Conservation (phyloP, 2,888 invertebrate genomes). For the Hirtodrosophila histrioides region DNA sequence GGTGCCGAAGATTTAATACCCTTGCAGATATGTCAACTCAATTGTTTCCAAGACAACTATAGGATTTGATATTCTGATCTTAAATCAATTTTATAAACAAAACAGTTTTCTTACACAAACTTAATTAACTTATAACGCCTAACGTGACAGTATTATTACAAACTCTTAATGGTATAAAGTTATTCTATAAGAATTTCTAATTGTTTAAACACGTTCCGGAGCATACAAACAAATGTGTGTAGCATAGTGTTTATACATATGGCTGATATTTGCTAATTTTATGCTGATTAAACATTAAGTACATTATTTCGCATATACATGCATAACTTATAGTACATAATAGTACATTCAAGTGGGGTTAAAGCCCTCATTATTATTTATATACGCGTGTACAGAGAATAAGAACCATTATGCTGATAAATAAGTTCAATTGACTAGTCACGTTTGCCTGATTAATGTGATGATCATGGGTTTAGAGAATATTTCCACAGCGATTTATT, state of each 20-base stretch:
- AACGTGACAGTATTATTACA: too few species aligned
- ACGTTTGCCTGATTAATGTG: constrained; percentile 20
- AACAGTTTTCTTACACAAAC: too few species aligned
- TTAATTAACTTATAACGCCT: too few species aligned
- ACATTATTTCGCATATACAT: too few species aligned
- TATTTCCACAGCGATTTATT: constrained; percentile 8
- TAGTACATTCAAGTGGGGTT: constrained; percentile 9
- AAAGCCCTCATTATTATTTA: constrained; percentile 9
- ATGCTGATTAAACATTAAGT: constrained; percentile 13
- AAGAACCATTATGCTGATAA: constrained; percentile 34
- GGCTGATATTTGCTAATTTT: not conserved
- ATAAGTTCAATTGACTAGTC: constrained; percentile 26
- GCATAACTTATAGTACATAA: too few species aligned
- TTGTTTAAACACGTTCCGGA: not conserved
- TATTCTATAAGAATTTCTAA: too few species aligned
- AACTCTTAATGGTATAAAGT: too few species aligned
- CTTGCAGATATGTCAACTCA: too few species aligned
- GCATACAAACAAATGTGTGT: not conserved
- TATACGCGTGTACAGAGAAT: not conserved
- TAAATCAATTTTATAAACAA: too few species aligned
- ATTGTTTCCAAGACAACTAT: too few species aligned
- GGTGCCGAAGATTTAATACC: too few species aligned
- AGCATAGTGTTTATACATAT: not conserved
- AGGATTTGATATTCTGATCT: too few species aligned
- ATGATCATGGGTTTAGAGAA: constrained; percentile 1